phyloP scores from a whole-genome alignment of 2,113 vertebrate genomes.

The Columbina picui region DNA sequence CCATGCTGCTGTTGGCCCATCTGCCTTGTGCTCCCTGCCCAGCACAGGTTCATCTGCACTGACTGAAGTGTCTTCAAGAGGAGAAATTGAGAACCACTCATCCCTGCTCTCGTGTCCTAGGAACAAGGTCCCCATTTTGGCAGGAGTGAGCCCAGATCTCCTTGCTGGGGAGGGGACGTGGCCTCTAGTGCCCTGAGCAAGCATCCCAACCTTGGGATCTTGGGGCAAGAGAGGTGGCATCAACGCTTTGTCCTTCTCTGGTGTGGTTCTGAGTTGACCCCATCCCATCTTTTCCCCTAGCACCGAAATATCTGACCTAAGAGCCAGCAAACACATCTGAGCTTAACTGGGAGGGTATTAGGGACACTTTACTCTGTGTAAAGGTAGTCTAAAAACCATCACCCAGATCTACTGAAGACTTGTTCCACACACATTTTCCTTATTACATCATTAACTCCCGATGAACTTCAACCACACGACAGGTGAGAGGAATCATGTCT shows the following conservation, averaged over 20 bases:
- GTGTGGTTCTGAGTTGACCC: not conserved
- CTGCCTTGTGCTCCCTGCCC: not conserved
- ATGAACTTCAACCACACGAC: no score
- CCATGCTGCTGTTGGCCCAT: not conserved
- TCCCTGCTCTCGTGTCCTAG: not conserved
- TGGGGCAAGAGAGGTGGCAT: no score
- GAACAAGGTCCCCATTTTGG: not conserved
- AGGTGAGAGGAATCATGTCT: not conserved
- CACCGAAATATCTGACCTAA: not conserved
- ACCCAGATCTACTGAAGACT: not conserved
- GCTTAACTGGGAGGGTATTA: accelerated
- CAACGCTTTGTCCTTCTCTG: not conserved
- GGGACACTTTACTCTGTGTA: not conserved
- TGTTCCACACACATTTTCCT: not conserved
- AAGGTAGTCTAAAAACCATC: not conserved
- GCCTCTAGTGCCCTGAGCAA: not conserved
- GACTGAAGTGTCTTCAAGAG: not conserved
- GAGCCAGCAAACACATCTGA: not conserved
- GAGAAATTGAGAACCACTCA: not conserved
- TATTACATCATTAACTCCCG: accelerated
- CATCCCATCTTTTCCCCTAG: not conserved
- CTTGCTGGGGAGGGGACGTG: accelerated
- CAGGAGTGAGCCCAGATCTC: not conserved
- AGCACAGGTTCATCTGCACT: not conserved
- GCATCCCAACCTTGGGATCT: not conserved